Evolutionary conservation across 2,113 vertebrate species (phyloP), one percentile per base, ranked within the genome.

Genomic region (Albula goreensis): DNA sequence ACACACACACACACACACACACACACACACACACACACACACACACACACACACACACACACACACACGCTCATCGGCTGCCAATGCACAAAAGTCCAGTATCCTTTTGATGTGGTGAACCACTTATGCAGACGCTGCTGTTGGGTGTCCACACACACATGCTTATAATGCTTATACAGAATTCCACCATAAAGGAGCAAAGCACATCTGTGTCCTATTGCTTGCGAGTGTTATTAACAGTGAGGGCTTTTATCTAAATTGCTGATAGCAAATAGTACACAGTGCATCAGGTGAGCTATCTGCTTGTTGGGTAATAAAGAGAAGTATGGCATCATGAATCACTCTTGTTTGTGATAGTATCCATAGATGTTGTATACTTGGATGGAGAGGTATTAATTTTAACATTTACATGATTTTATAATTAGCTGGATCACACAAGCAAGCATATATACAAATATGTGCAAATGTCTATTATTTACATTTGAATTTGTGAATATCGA

Each of bases 211-310:
- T 74, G 70, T 31, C 70, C n/a, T 74, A 25, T 74, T 74, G 5
- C 12, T 48, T 48, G 31, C 15, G 3, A 78, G 11, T 78, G 77
- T 78, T 41, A 78, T 78, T 15, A 48, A 50, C 41, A 79, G 48
- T 49, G 78, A 49, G 60, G 63, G 66, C 83, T 51, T 83, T n/a
- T 51, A 84, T 53, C 51, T 52, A 53, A 78, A 31, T 84, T 84
- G 25, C 60, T n/a, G 48, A 60, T 4, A 49, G 60, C 70, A 78
- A 53, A 85, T 25, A 52, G 51, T 7, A 50, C 17, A 49, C 53
- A 19, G 15, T 22, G 6, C 52, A 85, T 79, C 5, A 79, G 25
- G 53, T 50, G 56, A 81, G 78, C 70, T 83, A 41, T 70, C 41
- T 83, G 49, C 52, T 60, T 5, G 25, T 17, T 48, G 4, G 15